Conservation (phyloP, 2,888 invertebrate species). For the Nemotelus pantherinus region DNA sequence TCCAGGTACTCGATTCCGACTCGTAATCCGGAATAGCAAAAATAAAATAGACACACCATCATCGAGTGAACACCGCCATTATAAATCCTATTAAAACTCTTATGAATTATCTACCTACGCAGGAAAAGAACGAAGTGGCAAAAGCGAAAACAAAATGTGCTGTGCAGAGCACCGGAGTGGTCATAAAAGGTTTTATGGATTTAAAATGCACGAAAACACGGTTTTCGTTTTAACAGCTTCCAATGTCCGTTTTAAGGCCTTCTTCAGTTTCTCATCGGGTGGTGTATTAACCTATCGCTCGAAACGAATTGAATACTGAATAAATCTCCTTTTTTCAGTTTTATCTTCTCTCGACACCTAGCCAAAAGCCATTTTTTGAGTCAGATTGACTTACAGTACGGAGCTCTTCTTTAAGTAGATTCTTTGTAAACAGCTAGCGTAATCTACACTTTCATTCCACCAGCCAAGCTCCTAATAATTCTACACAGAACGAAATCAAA, state of each 20-base stretch:
- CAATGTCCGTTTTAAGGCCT: neutral
- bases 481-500: too few relatives aligned
- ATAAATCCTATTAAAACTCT: neutral
- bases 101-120: neutral
- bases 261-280: too few relatives aligned
- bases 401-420: too few relatives aligned
- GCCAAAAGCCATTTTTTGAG: too few relatives aligned
- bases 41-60: neutral
- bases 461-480: too few relatives aligned
- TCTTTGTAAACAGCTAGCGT: too few relatives aligned
- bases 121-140: neutral
- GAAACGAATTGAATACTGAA: slow-evolving; percentile 15
- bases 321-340: slow-evolving; percentile 8
- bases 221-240: slow-evolving; percentile 24
- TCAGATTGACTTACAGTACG: too few relatives aligned
- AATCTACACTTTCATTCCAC: too few relatives aligned
- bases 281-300: slow-evolving; percentile 18
- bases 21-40: neutral
- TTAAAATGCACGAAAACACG: slow-evolving; percentile 32
- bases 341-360: neutral
- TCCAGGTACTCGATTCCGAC: neutral
- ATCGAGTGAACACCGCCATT: neutral
- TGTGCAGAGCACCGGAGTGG: neutral
- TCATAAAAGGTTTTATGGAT: slow-evolving; percentile 36
- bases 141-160: slow-evolving; percentile 19